phyloP scores from a whole-genome alignment of 2,797 vertebrate genomes.

The Acipenser oxyrinchus region DNA sequence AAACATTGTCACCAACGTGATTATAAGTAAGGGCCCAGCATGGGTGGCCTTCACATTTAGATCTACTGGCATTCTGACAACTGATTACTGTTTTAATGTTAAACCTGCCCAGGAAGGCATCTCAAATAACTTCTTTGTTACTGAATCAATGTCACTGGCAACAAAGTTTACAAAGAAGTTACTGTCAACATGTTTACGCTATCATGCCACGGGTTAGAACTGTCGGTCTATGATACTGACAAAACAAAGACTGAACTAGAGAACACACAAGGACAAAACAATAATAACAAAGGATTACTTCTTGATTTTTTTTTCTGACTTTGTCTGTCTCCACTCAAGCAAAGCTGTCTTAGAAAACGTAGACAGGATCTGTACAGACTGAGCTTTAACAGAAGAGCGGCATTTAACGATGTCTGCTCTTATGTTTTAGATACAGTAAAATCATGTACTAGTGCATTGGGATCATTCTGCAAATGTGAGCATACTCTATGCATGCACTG shows the following conservation, averaged over 20 bases:
- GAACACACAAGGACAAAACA: neutral
- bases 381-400: too few relatives aligned
- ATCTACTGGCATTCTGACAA: constrained; percentile 62
- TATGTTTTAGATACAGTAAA: too few relatives aligned
- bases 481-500: too few relatives aligned
- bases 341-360: too few relatives aligned
- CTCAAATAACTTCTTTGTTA: constrained; percentile 72
- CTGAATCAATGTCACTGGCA: constrained; percentile 61
- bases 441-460: too few relatives aligned
- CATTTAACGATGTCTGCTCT: too few relatives aligned
- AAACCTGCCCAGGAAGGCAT: constrained; percentile 59
- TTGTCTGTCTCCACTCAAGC: too few relatives aligned
- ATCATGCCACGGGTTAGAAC: constrained; percentile 48
- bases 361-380: too few relatives aligned
- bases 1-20: constrained; percentile 58
- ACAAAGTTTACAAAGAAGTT: constrained; percentile 65
- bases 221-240: constrained; percentile 37
- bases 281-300: too few relatives aligned
- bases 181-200: constrained; percentile 71
- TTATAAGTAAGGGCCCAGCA: constrained; percentile 68
- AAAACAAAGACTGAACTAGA: constrained; percentile 26
- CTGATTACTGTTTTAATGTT: constrained; percentile 65
- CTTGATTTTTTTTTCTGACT: too few relatives aligned
- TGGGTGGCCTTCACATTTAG: constrained; percentile 63
- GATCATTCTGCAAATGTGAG: too few relatives aligned